Base-by-base conservation (phyloP, 2,888 invertebrate genomes). In the Helicoverpa assulta region DNA sequence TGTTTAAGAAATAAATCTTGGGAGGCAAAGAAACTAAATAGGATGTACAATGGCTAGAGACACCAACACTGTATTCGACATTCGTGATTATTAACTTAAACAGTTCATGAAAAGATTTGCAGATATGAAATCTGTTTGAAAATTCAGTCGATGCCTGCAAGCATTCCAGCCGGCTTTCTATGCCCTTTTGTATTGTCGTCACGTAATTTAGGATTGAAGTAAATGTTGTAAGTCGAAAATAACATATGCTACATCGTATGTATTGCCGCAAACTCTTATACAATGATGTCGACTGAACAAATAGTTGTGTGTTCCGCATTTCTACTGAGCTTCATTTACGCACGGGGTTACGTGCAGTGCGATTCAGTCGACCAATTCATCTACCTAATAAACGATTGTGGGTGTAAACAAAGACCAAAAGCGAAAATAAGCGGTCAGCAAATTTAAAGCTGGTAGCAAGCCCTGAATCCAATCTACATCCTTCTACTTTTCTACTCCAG, bases 281-380 rank as follows among this genome's bases (percentile, higher is more conserved):
- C 95, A 95, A 95, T 95, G 91, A 93, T 94, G 94, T 93, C 91
- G 91, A 93, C 94, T 92, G 92, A 94, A 94, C 94, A 94, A 95
- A 95, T 93, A 93, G 92, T 91, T 92, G 88, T 94, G 93, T 94
- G 95, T 95, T 95, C 95, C 95, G 95, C 95, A 94, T 95, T 95
- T 95, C 95, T 95, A 95, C 92, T 86, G 89, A 93, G 92, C 92
- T 91, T 93, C 94, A 93, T 94, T 93, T 93, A 92, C 93, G 91
- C 91, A 91, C 91, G 89, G 89, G 87, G 90, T 93, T 91, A 92
- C 93, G 92, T 92, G 87, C 86, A 71, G 76, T 85, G 82, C 86
- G 86, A 87, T 84, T 86, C 88, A 87, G 77, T 88, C 87, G 81
- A 87, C 82, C 86, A 76, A 84, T 86, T 86, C 84, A 82, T 79